Conservation (phyloP, 2,888 invertebrate species). For the Steinernema scapterisci region DNA sequence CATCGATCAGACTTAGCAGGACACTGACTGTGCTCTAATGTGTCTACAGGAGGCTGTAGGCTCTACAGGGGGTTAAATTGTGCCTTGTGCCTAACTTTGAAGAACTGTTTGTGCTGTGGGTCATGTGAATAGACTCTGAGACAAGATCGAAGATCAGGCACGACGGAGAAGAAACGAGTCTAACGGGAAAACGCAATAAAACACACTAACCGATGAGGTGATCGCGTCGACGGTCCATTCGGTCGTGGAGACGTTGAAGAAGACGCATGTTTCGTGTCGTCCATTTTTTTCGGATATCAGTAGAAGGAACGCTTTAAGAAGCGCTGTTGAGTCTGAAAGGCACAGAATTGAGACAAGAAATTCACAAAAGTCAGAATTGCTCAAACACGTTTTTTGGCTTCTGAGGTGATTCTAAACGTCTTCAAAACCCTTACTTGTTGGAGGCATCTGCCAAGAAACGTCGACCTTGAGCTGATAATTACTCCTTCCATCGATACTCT, state of each 20-base stretch:
- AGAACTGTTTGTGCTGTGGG: no score
- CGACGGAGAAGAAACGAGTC: no score
- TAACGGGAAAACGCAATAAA: neutral
- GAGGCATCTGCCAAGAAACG: conserved; percentile 66
- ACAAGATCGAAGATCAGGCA: no score
- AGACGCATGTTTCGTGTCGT: conserved; percentile 54
- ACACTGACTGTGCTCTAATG: no score
- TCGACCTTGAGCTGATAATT: conserved; percentile 61
- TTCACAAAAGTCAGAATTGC: no score
- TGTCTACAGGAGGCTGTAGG: no score
- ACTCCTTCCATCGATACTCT: conserved; percentile 39
- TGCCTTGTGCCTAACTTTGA: no score
- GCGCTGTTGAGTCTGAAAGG: conserved; percentile 52
- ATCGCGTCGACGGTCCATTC: conserved; percentile 45
- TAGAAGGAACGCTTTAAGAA: conserved; percentile 58
- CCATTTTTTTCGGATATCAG: conserved; percentile 54
- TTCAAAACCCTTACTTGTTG: conserved; percentile 51
- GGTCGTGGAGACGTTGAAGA: conserved; percentile 61
- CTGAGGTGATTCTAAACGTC: neutral
- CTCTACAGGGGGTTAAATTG: no score
- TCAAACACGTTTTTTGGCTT: neutral
- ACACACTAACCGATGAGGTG: conserved; percentile 40
- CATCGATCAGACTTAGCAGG: no score
- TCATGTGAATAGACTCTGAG: no score
- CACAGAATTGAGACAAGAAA: no score